Evolutionary conservation across 2,797 vertebrate species (phyloP).

Genomic region (Pseudomugil tenellus): DNA sequence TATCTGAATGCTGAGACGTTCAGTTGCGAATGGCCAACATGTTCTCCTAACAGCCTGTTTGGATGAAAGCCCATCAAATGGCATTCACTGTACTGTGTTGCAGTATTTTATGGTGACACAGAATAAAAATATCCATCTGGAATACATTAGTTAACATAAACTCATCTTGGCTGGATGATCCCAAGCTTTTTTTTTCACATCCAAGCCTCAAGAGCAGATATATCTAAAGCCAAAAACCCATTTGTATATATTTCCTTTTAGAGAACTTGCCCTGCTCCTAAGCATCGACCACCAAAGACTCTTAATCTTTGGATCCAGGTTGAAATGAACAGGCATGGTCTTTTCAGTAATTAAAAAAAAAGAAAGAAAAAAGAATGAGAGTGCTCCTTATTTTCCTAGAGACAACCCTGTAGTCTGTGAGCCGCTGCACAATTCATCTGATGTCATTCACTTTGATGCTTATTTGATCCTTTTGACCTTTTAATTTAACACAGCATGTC

Average conservation of each 20-base stretch:
- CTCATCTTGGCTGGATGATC: slow-evolving; percentile 3
- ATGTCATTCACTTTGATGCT: slow-evolving; percentile 55
- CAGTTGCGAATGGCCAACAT: slow-evolving; percentile 27
- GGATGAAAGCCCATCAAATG: slow-evolving; percentile 18
- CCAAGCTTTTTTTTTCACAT: slow-evolving; percentile 13
- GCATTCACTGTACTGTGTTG: slow-evolving; percentile 24
- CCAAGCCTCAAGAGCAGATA: slow-evolving; percentile 7
- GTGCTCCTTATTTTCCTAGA: slow-evolving; percentile 21
- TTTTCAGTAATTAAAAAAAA: slow-evolving; percentile 24
- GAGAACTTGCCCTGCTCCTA: neutral
- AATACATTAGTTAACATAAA: slow-evolving; percentile 21
- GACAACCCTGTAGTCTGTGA: slow-evolving; percentile 22
- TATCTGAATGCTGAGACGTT: slow-evolving; percentile 14
- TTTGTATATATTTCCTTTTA: slow-evolving; percentile 10
- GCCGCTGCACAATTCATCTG: slow-evolving; percentile 29
- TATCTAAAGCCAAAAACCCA: neutral
- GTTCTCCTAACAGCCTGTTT: slow-evolving; percentile 18
- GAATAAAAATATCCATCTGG: slow-evolving; percentile 37
- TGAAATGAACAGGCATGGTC: slow-evolving; percentile 20
- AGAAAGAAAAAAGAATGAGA: slow-evolving; percentile 22
- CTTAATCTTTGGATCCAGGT: slow-evolving; percentile 10
- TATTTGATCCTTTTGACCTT: slow-evolving; percentile 71
- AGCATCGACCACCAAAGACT: slow-evolving; percentile 11
- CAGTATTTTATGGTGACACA: slow-evolving; percentile 21
- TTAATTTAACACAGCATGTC: slow-evolving; percentile 56